phyloP scores from a whole-genome alignment of 2,888 invertebrate genomes.

The Desoria tigrina region DNA sequence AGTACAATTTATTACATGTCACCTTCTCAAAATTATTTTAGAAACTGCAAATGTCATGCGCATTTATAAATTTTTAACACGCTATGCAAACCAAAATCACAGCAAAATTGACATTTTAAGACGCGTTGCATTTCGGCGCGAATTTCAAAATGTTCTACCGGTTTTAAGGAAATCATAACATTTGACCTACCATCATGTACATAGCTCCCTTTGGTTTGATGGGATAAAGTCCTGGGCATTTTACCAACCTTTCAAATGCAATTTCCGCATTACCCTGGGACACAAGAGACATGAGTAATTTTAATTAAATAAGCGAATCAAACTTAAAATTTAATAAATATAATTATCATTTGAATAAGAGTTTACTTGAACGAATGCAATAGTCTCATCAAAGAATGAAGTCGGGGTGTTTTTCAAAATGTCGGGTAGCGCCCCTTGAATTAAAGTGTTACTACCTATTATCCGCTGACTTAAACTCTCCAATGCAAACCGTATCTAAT shows the following conservation, averaged over 20 bases:
- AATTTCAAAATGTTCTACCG: too few relatives aligned
- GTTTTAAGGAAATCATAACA: too few relatives aligned
- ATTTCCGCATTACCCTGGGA: slow-evolving; percentile 79
- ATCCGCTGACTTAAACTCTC: slow-evolving; percentile 76
- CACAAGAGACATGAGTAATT: background rate
- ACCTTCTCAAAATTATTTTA: too few relatives aligned
- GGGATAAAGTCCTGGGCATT: slow-evolving; percentile 78
- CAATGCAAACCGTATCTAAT: slow-evolving; percentile 63
- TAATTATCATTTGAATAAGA: background rate
- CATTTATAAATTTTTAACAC: background rate
- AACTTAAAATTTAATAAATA: too few relatives aligned
- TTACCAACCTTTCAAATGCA: slow-evolving; percentile 69
- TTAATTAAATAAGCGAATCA: too few relatives aligned
- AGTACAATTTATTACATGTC: too few relatives aligned
- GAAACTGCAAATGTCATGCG: too few relatives aligned
- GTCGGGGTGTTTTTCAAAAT: slow-evolving; percentile 84
- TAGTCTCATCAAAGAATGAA: slow-evolving; percentile 76
- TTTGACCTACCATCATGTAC: slow-evolving; percentile 99
- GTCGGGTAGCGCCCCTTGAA: slow-evolving; percentile 85
- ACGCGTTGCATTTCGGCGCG: too few relatives aligned
- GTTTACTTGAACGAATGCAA: slow-evolving; percentile 65
- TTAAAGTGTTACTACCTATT: slow-evolving; percentile 85
- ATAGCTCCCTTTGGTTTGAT: slow-evolving; percentile 94
- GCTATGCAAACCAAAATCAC: background rate
- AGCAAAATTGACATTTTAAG: background rate